Conservation (phyloP, 2,888 invertebrate genomes). For the Isoperla grammatica region DNA sequence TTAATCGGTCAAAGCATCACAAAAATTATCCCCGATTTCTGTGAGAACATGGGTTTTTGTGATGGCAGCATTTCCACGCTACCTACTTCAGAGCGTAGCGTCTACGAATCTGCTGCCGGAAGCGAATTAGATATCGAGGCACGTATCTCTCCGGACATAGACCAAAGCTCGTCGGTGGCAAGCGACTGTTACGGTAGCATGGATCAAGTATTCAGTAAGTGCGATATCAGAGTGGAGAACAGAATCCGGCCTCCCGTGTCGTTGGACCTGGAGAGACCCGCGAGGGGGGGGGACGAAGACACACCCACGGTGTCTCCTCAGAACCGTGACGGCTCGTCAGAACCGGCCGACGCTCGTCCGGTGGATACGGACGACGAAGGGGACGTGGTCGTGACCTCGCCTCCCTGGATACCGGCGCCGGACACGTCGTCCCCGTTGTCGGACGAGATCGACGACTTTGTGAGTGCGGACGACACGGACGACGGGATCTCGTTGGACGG, state of each 20-base stretch:
- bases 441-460: too few relatives aligned
- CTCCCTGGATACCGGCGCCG: not conserved
- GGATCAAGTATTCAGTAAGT: too few relatives aligned
- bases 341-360: slow-evolving; percentile 36
- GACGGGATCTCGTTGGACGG: not conserved
- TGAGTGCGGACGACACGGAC: too few relatives aligned
- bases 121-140: too few relatives aligned
- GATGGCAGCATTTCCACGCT: not conserved
- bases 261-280: not conserved
- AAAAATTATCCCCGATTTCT: slow-evolving; percentile 57
- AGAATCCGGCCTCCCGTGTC: not conserved
- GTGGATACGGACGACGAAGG: slow-evolving; percentile 45
- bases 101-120: not conserved
- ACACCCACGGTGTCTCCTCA: not conserved
- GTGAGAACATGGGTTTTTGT: slow-evolving; percentile 43
- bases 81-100: too few relatives aligned
- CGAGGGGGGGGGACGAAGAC: too few relatives aligned
- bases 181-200: too few relatives aligned
- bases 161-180: too few relatives aligned
- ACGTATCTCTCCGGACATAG: too few relatives aligned
- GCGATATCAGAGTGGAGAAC: too few relatives aligned
- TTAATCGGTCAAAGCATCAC: slow-evolving; percentile 53
- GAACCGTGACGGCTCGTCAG: slow-evolving; percentile 38
- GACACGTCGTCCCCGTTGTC: too few relatives aligned
- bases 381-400: not conserved